phyloP scores from a whole-genome alignment of 2,113 vertebrate species.

The Gnathonemus echidnorhynchus region DNA sequence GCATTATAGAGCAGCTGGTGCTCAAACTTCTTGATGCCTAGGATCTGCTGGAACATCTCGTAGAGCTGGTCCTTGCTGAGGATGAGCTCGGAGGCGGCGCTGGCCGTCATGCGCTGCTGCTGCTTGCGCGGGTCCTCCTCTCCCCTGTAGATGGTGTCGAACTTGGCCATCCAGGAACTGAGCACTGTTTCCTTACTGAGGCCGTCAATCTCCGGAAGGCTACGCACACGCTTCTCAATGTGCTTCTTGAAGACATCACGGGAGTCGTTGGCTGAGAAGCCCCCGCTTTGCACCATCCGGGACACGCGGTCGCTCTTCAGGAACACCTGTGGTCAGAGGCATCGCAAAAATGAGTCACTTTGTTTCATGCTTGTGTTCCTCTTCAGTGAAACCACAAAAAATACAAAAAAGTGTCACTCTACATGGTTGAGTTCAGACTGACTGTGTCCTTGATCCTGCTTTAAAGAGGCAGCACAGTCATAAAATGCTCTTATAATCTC shows the following conservation, averaged over 20 bases:
- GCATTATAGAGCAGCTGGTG: conserved; percentile 97
- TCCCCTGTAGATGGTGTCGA: conserved; percentile 93
- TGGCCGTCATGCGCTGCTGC: conserved; percentile 89
- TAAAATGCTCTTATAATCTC: neutral
- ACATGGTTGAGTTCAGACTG: neutral
- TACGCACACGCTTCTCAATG: conserved; percentile 95
- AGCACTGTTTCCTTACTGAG: conserved; percentile 97
- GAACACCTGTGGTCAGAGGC: conserved; percentile 68
- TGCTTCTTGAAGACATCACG: conserved; percentile 98
- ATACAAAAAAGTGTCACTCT: neutral
- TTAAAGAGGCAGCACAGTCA: neutral
- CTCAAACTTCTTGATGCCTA: conserved; percentile 97
- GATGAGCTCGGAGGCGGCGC: conserved; percentile 92
- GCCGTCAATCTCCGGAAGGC: conserved; percentile 90
- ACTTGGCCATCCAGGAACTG: conserved; percentile 98
- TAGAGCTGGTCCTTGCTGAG: conserved; percentile 98
- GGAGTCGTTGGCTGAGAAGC: conserved; percentile 88
- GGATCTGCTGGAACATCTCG: conserved; percentile 97
- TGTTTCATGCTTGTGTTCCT: neutral
- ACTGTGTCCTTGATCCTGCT: neutral
- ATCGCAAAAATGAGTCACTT: neutral
- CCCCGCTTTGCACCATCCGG: conserved; percentile 94
- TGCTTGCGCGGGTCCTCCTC: conserved; percentile 94
- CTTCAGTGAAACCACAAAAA: neutral
- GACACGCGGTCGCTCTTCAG: conserved; percentile 92